A percentile compares a stretch with the other conserved stretches of the same genome.
These are phyloP conservation scores for Apamea monoglypha DNA, from an alignment of 2,888 invertebrate genomes.

Conservation along the genomic window DNA sequence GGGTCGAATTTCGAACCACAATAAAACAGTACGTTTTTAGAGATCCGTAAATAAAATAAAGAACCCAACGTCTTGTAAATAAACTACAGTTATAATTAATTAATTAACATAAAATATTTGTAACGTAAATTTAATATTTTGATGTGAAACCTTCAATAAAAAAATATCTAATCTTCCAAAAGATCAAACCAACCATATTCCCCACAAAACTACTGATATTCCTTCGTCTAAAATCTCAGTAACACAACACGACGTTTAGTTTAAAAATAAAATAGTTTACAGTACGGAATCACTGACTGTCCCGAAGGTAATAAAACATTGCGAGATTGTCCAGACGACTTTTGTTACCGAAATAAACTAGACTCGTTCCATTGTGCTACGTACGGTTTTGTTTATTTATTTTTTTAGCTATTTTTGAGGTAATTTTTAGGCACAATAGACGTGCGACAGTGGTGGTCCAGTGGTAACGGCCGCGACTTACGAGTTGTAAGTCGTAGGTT, in stretches of 20 bases:
- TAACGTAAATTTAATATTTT: background rate
- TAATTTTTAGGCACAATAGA: conserved; percentile 19
- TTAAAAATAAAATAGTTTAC: conserved; percentile 68
- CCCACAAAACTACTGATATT: conserved; percentile 11
- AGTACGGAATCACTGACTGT: conserved; percentile 57
- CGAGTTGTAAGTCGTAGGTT: background rate
- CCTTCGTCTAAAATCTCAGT: conserved; percentile 28
- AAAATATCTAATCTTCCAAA: background rate
- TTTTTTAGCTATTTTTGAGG: conserved; percentile 20
- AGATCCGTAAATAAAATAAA: background rate
- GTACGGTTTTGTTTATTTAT: conserved; percentile 39
- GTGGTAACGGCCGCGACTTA: background rate
- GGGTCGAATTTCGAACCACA: background rate
- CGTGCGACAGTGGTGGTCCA: background rate
- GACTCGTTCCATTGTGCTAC: conserved; percentile 58
- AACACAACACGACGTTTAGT: conserved; percentile 49
- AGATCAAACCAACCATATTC: background rate
- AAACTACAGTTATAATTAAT: background rate
- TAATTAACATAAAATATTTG: too few relatives aligned
- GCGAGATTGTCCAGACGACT: conserved; percentile 67
- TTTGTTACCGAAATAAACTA: conserved; percentile 67
- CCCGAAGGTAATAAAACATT: conserved; percentile 64
- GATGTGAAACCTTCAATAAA: background rate
- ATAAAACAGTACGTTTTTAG: background rate
- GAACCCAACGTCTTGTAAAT: background rate